Evolutionary conservation across 2,113 vertebrate species (phyloP), one percentile per base, ranked within the genome.

Genomic region (Calidris pygmaea): DNA sequence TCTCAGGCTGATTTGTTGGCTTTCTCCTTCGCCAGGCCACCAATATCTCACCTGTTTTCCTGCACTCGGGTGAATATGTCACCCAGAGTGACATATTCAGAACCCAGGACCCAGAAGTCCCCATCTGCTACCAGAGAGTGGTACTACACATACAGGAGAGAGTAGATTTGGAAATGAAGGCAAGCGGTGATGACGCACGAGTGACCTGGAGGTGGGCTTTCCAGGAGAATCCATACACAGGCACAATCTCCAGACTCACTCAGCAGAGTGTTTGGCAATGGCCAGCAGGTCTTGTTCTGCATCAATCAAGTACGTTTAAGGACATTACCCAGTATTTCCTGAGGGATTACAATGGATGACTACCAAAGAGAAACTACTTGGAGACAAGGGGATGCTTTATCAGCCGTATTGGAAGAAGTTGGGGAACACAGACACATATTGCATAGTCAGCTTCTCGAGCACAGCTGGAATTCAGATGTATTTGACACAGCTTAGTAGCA

Each of bases 381-480:
- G 59, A 95, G 78, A 93, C 18, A 47, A 55, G 74, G 53, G 45
- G 43, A 67, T 68, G 52, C 55, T 91, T 73, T 85, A 74, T 70
- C 93, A 91, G 43, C 72, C 45, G 8, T 72, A 72, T 0, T 77
- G 74, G 60, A 89, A 65, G 72, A 92, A 70, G n/a, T 6, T 22
- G 65, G 65, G 60, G 72, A 92, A 85, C 70, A 81, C 35, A 78
- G 88, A 90, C 58, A 90, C 14, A 26, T 45, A 76, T 90, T 95
- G 93, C 89, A 95, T 96, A 95, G 94, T 92, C 66, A 95, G 89
- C 50, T 73, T 87, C 70, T 59, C 17, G 55, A 93, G 63, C 84
- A 65, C 87, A 96, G 96, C 94, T 97, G 95, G 87, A 79, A 88
- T 95, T 95, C 96, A 95, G 93, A 93, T 87, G 94, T 88, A 86